Conservation (phyloP, 2,888 invertebrate species). For the Drosophila conformis region DNA sequence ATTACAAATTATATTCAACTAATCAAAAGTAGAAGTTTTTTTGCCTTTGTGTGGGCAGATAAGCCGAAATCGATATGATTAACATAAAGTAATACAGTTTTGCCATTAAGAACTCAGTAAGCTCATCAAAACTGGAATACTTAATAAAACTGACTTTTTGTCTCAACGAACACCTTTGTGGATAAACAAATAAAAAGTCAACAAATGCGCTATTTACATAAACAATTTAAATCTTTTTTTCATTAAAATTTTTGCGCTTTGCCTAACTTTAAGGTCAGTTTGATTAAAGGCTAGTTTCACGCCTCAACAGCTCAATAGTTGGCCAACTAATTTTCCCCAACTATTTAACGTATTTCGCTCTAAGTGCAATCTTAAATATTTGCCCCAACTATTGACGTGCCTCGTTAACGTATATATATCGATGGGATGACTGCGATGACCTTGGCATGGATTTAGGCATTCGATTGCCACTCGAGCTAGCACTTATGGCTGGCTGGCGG, state of each 20-base stretch:
- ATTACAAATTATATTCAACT: background rate
- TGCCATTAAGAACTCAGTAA: background rate
- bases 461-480: conserved; percentile 38
- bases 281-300: conserved; percentile 28
- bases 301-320: conserved; percentile 26
- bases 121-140: background rate
- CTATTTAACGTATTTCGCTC: conserved; percentile 26
- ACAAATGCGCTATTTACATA: too few species aligned
- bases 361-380: conserved; percentile 69
- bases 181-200: background rate
- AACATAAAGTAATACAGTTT: background rate
- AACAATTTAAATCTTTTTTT: background rate
- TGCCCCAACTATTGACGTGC: conserved; percentile 53
- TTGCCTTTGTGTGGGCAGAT: too few species aligned
- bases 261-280: conserved; percentile 26
- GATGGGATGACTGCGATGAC: conserved; percentile 31
- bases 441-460: conserved; percentile 58
- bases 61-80: too few species aligned
- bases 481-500: conserved; percentile 1
- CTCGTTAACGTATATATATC: conserved; percentile 37
- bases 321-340: conserved; percentile 11
- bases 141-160: background rate
- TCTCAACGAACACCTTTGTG: background rate
- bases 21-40: background rate
- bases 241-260: conserved; percentile 12